Evolutionary conservation across 1,140 invertebrate genomes (phyloP).

Genomic region (Cotesia typhae): DNA sequence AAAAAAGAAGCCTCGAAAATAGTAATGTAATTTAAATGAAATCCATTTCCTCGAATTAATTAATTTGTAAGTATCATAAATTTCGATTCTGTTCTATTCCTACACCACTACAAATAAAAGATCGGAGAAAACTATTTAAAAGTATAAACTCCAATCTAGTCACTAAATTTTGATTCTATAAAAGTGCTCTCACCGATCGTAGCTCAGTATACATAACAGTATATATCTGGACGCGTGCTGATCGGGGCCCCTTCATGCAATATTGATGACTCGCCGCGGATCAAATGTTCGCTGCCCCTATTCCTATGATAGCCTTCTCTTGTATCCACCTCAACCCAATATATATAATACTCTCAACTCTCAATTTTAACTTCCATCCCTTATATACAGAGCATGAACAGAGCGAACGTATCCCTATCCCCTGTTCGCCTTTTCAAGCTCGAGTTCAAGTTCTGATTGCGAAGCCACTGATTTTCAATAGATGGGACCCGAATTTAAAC

Average conservation of each 20-base stretch:
- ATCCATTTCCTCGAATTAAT: too few relatives aligned
- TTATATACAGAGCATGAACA: slow-evolving; percentile 6
- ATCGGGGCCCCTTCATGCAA: slow-evolving; percentile 60
- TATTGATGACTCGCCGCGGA: slow-evolving; percentile 63
- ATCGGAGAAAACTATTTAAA: too few relatives aligned
- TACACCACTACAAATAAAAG: too few relatives aligned
- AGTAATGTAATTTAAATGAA: too few relatives aligned
- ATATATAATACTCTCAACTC: slow-evolving; percentile 25
- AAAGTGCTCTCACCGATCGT: too few relatives aligned
- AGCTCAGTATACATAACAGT: background rate
- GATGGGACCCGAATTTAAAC: slow-evolving; percentile 66
- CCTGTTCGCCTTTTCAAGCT: slow-evolving; percentile 40
- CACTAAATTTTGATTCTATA: too few relatives aligned
- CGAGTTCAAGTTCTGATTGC: slow-evolving; percentile 60
- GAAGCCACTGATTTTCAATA: slow-evolving; percentile 67
- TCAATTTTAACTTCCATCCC: slow-evolving; percentile 23
- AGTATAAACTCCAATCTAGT: too few relatives aligned
- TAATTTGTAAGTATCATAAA: too few relatives aligned
- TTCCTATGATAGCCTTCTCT: slow-evolving; percentile 57
- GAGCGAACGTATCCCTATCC: slow-evolving; percentile 30
- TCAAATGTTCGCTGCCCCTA: slow-evolving; percentile 52
- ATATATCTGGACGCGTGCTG: background rate
- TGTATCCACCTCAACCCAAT: slow-evolving; percentile 31
- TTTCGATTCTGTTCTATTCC: too few relatives aligned
- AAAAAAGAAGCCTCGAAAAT: too few relatives aligned